Evolutionary conservation across 1,140 invertebrate genomes (phyloP).

Genomic region (Mylabris phalerata): DNA sequence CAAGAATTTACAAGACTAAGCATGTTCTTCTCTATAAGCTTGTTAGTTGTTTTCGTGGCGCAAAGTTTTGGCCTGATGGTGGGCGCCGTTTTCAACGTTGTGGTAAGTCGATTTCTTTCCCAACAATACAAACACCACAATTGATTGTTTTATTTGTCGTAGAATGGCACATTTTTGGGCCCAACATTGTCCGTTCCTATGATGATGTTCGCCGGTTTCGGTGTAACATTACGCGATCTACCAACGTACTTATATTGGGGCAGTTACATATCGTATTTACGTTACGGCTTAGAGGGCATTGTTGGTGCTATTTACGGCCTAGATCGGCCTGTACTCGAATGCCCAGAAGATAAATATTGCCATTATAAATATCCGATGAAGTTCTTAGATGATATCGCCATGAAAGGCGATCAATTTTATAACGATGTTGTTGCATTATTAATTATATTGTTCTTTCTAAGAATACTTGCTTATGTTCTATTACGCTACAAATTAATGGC

Average conservation of each 20-base stretch:
- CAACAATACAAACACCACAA: not conserved
- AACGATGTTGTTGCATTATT: constrained; percentile 70
- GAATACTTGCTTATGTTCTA: constrained; percentile 69
- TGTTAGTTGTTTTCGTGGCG: constrained; percentile 78
- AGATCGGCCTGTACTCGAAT: constrained; percentile 57
- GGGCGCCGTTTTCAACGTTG: constrained; percentile 74
- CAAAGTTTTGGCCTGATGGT: constrained; percentile 85
- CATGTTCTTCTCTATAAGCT: constrained; percentile 75
- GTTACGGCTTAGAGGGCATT: constrained; percentile 81
- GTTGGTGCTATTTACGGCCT: constrained; percentile 77
- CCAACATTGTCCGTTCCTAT: constrained; percentile 70
- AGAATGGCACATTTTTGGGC: constrained; percentile 77
- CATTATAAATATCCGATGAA: constrained; percentile 68
- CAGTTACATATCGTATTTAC: constrained; percentile 77
- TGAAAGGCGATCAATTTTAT: constrained; percentile 74
- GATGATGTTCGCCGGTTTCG: constrained; percentile 85
- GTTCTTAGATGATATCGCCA: constrained; percentile 72
- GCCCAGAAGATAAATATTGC: constrained; percentile 59
- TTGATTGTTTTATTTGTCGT: not conserved
- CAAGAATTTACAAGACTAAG: constrained; percentile 64
- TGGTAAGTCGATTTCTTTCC: constrained; percentile 52
- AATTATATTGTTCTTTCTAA: constrained; percentile 62
- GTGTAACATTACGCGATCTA: constrained; percentile 66
- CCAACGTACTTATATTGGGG: constrained; percentile 80
- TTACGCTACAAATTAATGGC: constrained; percentile 71